Conservation (phyloP, 2,888 invertebrate species). For the Trisateles emortualis region DNA sequence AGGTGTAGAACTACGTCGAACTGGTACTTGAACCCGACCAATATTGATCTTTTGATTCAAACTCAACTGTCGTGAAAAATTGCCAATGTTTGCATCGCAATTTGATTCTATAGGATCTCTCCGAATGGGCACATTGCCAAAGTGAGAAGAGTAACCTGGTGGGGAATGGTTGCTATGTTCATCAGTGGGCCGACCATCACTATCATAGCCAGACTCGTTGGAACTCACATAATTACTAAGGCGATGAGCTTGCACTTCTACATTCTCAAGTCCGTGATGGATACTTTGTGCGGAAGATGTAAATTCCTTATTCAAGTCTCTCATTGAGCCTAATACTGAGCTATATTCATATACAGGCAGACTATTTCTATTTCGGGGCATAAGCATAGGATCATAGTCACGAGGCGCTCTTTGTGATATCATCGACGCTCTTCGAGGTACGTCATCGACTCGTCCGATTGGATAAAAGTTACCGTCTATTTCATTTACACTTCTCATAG, state of each 20-base stretch:
- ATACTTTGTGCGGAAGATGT: slow-evolving; percentile 83
- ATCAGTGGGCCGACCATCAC: slow-evolving; percentile 89
- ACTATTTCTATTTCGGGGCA: slow-evolving; percentile 82
- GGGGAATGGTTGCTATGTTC: slow-evolving; percentile 86
- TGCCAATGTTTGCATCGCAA: slow-evolving; percentile 67
- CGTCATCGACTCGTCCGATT: slow-evolving; percentile 67
- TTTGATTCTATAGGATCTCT: slow-evolving; percentile 60
- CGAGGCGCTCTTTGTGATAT: slow-evolving; percentile 77
- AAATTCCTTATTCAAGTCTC: slow-evolving; percentile 76
- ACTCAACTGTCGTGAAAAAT: slow-evolving; percentile 78
- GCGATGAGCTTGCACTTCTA: slow-evolving; percentile 88
- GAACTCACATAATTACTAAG: slow-evolving; percentile 92
- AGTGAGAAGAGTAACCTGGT: slow-evolving; percentile 82
- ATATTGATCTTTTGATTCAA: slow-evolving; percentile 80
- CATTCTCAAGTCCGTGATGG: slow-evolving; percentile 84
- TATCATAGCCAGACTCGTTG: slow-evolving; percentile 94
- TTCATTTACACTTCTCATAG: slow-evolving; percentile 79
- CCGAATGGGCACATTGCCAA: slow-evolving; percentile 66
- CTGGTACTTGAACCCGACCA: slow-evolving; percentile 74
- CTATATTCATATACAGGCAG: slow-evolving; percentile 82
- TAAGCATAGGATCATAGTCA: slow-evolving; percentile 83
- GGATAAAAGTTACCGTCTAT: slow-evolving; percentile 68
- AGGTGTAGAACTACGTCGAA: slow-evolving; percentile 80
- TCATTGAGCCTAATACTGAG: slow-evolving; percentile 72
- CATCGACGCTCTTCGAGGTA: slow-evolving; percentile 78